Evolutionary conservation across 2,113 vertebrate species (phyloP).

Genomic region (Mixornis gularis): DNA sequence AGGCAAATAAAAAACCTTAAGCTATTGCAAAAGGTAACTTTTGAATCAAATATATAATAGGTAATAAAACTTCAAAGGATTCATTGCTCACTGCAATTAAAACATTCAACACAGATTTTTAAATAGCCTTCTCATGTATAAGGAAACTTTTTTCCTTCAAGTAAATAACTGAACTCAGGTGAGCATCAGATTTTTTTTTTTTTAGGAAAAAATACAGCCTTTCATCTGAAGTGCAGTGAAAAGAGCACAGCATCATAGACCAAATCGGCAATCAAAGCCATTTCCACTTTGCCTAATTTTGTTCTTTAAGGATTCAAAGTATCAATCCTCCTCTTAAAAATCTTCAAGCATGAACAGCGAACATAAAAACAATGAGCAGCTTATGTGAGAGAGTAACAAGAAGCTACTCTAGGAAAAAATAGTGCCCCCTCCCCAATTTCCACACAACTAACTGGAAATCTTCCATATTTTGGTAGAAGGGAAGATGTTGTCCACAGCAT

Average conservation of each 20-base stretch:
- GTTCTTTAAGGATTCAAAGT: neutral
- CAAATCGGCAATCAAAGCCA: neutral
- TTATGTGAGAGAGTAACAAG: neutral
- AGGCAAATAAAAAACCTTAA: constrained; percentile 41
- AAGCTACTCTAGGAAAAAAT: neutral
- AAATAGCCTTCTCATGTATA: constrained; percentile 26
- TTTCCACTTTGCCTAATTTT: neutral
- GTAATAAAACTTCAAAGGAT: constrained; percentile 63
- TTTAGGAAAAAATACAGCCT: neutral
- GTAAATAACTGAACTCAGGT: neutral
- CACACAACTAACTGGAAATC: neutral
- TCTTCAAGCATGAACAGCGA: neutral
- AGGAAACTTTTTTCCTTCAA: neutral
- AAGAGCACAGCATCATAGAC: neutral
- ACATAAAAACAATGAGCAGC: neutral
- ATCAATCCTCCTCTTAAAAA: neutral
- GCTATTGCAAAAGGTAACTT: constrained; percentile 34
- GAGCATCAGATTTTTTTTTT: neutral
- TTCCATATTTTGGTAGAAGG: neutral
- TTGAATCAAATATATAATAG: constrained; percentile 35
- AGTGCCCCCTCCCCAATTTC: neutral
- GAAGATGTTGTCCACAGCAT: neutral
- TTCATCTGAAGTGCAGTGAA: neutral
- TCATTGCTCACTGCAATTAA: neutral
- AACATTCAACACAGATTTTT: constrained; percentile 30